Base-by-base conservation (phyloP, 2,797 vertebrate genomes). In the Notoglanidium macrostoma region DNA sequence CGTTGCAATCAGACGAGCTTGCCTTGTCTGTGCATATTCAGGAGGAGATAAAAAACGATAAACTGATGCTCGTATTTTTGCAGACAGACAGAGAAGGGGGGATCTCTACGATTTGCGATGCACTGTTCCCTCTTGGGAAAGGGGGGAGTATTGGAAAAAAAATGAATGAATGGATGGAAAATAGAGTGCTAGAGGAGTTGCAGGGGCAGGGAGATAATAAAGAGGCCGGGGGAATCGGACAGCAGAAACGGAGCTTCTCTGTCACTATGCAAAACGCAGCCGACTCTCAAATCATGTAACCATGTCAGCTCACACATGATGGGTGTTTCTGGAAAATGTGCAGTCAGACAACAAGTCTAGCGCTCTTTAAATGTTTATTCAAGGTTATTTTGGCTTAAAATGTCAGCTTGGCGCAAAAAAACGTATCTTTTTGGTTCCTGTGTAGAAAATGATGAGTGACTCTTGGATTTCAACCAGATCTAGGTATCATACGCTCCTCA, bases 151-250 rank as follows among this genome's bases (percentile, higher is more conserved):
- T 10, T 74, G n/a, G 35, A 44, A 8, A 72, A 44, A 23, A 51
- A n/a, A 95, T 95, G 95, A 95, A 95, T 92, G 95, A 94, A 96
- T 94, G 94, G 93, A 94, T 95, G 93, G 94, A 93, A 95, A 95
- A 95, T 94, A 94, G 94, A 95, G 95, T 94, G 93, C 91, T 91
- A 92, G 94, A 88, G 92, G 92, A 95, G 95, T 94, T 94, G 92
- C 93, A 94, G 92, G 92, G 93, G 92, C 94, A 92, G 90, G 77
- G 90, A 94, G 94, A 94, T 55, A 92, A 95, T 96, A 95, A 95
- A 94, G 92, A 93, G 93, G 89, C 87, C 89, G 93, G 90, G 93
- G 94, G 93, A 94, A 94, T 94, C 93, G 93, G 57, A 59, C 35
- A 54, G 89, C 77, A 88, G 84, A 84, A 85, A 90, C 89, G 61